Evolutionary conservation across 2,797 vertebrate species (phyloP).

Genomic region (Sebastes miniatus): DNA sequence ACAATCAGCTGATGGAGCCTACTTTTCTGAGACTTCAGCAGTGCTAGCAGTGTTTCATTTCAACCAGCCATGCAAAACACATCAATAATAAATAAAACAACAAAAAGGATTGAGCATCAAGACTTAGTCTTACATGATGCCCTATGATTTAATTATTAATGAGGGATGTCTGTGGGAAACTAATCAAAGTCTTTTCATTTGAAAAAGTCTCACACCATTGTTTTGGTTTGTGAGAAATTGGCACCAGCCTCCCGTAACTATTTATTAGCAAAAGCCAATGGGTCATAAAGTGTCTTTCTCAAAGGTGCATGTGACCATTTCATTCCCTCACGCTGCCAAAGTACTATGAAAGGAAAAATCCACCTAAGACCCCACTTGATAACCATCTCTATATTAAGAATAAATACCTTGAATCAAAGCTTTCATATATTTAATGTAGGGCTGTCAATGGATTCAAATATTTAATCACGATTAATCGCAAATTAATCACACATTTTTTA

Average conservation of each 20-base stretch:
- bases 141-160: conserved; percentile 11
- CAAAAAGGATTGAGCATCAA: neutral
- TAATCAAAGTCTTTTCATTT: conserved; percentile 3
- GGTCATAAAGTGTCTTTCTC: conserved; percentile 36
- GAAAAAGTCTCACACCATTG: conserved; percentile 34
- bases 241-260: conserved; percentile 25
- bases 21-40: conserved; percentile 56
- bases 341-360: conserved; percentile 1
- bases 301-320: conserved; percentile 29
- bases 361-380: neutral
- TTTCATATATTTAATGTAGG: neutral
- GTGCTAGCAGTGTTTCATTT: conserved; percentile 32
- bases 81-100: conserved; percentile 25
- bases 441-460: no score
- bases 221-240: conserved; percentile 50
- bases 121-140: neutral
- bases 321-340: neutral
- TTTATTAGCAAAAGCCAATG: conserved; percentile 52
- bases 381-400: neutral
- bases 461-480: no score
- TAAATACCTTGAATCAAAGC: neutral
- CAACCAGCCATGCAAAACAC: conserved; percentile 29
- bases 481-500: no score
- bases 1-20: conserved; percentile 74
- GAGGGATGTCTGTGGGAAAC: neutral